These are phyloP conservation scores for Eidolon helvum DNA, from an alignment of 2,113 vertebrate species.

Conservation along the genomic window DNA sequence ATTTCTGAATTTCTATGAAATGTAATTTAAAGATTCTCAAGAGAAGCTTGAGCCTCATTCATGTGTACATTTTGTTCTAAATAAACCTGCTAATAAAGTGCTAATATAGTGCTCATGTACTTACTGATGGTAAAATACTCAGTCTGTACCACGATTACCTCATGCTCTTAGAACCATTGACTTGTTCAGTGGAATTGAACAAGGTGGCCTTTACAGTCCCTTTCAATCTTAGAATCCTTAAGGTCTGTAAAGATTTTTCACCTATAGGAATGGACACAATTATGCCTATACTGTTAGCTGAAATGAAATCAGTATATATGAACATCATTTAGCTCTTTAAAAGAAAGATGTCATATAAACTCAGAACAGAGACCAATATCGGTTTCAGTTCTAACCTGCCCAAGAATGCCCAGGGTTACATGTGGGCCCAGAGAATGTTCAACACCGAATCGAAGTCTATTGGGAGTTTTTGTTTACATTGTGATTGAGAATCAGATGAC, in stretches of 20 bases:
- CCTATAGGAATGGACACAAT: background rate
- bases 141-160: background rate
- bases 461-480: background rate
- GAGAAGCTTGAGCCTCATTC: background rate
- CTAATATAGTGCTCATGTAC: background rate
- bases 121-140: background rate
- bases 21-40: background rate
- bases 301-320: background rate
- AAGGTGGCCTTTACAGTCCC: background rate
- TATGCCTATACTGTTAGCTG: background rate
- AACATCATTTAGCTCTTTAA: background rate
- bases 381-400: background rate
- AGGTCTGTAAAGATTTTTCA: background rate
- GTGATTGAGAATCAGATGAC: background rate
- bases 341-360: background rate
- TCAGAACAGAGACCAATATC: background rate
- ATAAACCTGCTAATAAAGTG: background rate
- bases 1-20: background rate
- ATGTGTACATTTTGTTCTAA: background rate
- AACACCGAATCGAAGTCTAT: background rate
- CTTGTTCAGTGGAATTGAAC: background rate
- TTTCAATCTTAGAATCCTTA: background rate
- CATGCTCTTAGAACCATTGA: background rate
- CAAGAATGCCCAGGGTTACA: background rate
- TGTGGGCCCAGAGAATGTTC: background rate